Base-by-base conservation (phyloP, 2,113 vertebrate species). In the Speoplatyrhinus poulsoni region DNA sequence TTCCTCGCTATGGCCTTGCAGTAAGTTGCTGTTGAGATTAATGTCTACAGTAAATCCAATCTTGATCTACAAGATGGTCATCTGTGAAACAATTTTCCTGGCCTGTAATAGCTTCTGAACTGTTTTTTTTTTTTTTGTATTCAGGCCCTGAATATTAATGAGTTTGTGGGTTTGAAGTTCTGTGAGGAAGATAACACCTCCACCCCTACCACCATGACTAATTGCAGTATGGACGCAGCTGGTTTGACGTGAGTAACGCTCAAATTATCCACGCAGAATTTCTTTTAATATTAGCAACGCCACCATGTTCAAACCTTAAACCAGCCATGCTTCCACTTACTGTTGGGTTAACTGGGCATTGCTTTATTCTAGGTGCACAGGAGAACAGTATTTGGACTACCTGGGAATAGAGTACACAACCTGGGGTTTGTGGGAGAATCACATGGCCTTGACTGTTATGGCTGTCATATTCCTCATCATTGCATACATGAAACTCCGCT, bases 401-500 rank as follows among this genome's bases (percentile, higher is more conserved):
- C 92, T 96, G 85, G 95, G 95, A n/a, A 95, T 97, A 0, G 86
- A 93, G 3, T 53, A 65, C 1, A 93, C 85, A 6, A 3, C 64
- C n/a, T 98, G 96, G 96, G 95, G 92, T 6, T 76, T 97, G 53
- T 99, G 96, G 96, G 81, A 87, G 89, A 99, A 98, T 66, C 93
- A 98, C 0, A 9, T 97, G 47, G 95, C 94, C 12, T 70, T 98
- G 48, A 80, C 72, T 8, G 86, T 91, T 60, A 95, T 98, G 95
- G 91, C 74, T 0, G 0, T 93, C 1, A 84, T 94, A 53, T 96
- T 97, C 84, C 90, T 98, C 1, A 67, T 72, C 47, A 93, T 96
- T 3, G 81, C 95, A 0, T 98, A 96, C 72, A 63, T 98, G 78
- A 96, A 96, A 76, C 81, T 99, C 60, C 60, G 76, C 67, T 93